Conservation (phyloP, 2,797 vertebrate species). For the Schizopygopsis pylzovi region DNA sequence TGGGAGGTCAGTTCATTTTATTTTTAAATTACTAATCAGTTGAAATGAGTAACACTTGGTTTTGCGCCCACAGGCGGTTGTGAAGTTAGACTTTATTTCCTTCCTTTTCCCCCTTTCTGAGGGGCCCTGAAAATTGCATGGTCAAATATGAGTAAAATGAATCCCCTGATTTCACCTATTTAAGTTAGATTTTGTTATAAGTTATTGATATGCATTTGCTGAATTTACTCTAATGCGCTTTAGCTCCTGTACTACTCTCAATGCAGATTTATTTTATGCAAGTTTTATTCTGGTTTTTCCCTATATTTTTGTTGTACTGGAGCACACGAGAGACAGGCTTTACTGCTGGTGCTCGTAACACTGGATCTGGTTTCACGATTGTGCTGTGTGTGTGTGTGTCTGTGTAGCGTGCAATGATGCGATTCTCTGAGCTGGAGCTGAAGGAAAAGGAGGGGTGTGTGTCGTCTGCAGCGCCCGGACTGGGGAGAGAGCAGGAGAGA, state of each 20-base stretch:
- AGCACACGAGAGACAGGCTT: constrained; percentile 39
- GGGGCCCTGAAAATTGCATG: constrained; percentile 45
- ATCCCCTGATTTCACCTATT: constrained; percentile 16
- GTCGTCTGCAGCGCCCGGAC: constrained; percentile 82
- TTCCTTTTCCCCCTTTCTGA: constrained; percentile 36
- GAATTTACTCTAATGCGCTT: constrained; percentile 36
- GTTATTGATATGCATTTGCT: constrained; percentile 41
- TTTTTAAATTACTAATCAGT: constrained; percentile 93
- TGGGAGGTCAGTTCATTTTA: constrained; percentile 99
- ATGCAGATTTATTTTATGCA: constrained; percentile 38
- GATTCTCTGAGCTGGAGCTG: constrained; percentile 99
- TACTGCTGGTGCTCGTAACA: constrained; percentile 50
- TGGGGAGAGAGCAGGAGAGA: constrained; percentile 76
- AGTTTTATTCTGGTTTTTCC: constrained; percentile 33
- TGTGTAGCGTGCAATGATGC: constrained; percentile 98
- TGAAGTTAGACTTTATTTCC: constrained; percentile 47
- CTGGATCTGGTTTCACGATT: constrained; percentile 74
- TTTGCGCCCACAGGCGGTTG: constrained; percentile 47
- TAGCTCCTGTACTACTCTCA: constrained; percentile 17
- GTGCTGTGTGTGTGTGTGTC: constrained; percentile 72
- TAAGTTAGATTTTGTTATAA: constrained; percentile 32
- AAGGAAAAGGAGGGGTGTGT: constrained; percentile 93
- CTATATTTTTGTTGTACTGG: constrained; percentile 34
- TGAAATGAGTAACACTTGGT: constrained; percentile 62
- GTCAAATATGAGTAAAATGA: constrained; percentile 34